Evolutionary conservation across 2,113 vertebrate species (phyloP), one percentile per base, ranked within the genome.

Genomic region (Perca flavescens): DNA sequence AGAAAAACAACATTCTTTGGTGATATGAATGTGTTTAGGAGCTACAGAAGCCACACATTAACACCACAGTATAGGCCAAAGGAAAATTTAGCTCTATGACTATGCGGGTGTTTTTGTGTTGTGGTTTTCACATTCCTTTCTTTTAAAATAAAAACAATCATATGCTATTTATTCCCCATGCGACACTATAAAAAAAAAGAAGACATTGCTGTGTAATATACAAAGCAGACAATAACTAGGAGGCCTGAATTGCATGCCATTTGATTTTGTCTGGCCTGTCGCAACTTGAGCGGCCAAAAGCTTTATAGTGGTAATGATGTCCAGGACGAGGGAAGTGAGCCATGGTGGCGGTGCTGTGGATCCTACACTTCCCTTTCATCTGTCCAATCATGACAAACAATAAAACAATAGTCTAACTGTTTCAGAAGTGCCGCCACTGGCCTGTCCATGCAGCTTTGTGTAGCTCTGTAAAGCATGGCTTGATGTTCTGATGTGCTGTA

Each of bases 1-100:
- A 74, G 83, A 86, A 91, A 91, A 93, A 94, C 91, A 93, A 91
- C 86, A 93, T 91, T 91, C 90, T 92, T 91, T 70, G 76, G 76
- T 52, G 86, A 92, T 88, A 87, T 84, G 74, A 91, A 87, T 87
- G 90, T 89, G 86, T 93, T 91, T 82, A 88, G 75, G 80, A 87
- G 88, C 79, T 76, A 15, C 66, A 82, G 77, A 85, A 91, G 86
- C 83, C 87, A 58, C 91, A 91, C 76, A 89, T 91, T 92, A 92
- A 93, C 87, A 87, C 89, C 91, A 86, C 82, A 92, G 81, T 57
- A 40, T 28, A 61, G 69, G 85, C 58, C n/a, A 70, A 74, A 77
- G 80, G 74, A 88, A 89, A 90, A 86, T 92, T 84, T 89, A 89
- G 80, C 80, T 67, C 43, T 12, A 13, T 84, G 80, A 89, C 68